Percentiles rank a stretch among this genome's conserved stretches.
Evolutionary conservation across 2,113 vertebrate species (phyloP).

Genomic region (Macrotus californicus): DNA sequence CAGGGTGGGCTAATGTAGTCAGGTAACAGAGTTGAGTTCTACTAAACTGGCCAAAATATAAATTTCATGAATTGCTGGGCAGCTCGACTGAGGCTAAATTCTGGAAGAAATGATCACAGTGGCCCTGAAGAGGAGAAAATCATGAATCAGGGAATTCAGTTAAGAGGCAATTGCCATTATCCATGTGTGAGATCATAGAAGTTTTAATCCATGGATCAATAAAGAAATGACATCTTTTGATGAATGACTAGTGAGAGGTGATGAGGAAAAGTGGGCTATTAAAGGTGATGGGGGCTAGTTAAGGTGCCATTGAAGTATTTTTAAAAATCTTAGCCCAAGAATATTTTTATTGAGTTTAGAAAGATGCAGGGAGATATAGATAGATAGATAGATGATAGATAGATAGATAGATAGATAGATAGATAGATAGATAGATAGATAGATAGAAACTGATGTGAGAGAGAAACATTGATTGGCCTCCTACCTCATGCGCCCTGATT

Average conservation of each 20-base stretch:
- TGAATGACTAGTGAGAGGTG: neutral
- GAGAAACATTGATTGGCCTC: neutral
- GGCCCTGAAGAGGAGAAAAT: neutral
- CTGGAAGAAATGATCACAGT: slow-evolving; percentile 15
- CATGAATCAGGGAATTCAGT: neutral
- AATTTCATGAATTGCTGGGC: neutral
- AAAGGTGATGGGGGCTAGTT: neutral
- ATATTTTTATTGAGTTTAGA: too few species aligned
- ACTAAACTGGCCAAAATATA: neutral
- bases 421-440: too few species aligned
- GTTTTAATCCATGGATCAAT: slow-evolving; percentile 22
- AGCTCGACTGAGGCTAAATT: neutral
- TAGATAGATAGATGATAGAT: too few species aligned
- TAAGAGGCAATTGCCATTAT: neutral
- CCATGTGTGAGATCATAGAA: neutral
- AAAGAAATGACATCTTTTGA: slow-evolving; percentile 11
- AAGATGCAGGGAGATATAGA: too few species aligned
- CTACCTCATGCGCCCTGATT: neutral
- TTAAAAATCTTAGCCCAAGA: neutral
- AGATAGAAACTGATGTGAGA: neutral
- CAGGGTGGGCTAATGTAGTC: neutral
- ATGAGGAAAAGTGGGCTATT: neutral
- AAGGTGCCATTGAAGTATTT: neutral
- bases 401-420: too few species aligned
- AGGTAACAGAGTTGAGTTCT: neutral